A percentile compares a stretch with the other conserved stretches of the same genome.
Evolutionary conservation across 2,113 vertebrate species (phyloP).

Genomic region (Scopus umbretta): DNA sequence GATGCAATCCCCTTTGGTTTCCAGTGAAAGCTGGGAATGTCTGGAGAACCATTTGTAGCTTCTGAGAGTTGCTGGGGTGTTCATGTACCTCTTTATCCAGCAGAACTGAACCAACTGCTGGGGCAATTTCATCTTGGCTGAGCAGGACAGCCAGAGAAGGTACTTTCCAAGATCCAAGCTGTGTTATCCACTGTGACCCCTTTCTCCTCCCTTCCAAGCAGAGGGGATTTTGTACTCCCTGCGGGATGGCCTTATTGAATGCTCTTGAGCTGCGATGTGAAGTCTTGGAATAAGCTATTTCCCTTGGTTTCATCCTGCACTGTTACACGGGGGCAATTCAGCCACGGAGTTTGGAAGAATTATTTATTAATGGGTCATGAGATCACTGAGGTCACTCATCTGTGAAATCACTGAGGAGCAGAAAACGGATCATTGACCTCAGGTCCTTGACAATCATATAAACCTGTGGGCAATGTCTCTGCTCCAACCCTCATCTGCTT

Average conservation of each 20-base stretch:
- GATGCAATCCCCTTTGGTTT: not conserved
- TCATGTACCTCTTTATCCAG: not conserved
- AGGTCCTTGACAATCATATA: slow-evolving; percentile 23
- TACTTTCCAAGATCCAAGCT: not conserved
- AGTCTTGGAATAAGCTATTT: not conserved
- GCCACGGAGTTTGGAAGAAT: not conserved
- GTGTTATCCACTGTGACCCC: not conserved
- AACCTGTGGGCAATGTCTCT: slow-evolving; percentile 2
- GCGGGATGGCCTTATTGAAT: not conserved
- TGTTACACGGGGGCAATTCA: not conserved
- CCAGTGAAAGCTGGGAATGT: not conserved
- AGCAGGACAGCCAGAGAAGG: not conserved
- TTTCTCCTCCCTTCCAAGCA: not conserved
- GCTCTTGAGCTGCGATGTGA: not conserved
- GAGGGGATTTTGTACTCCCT: not conserved
- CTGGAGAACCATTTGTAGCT: not conserved
- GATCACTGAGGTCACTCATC: slow-evolving; percentile 3
- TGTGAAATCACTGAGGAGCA: not conserved
- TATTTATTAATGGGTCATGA: slow-evolving; percentile 26
- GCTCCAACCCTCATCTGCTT: not conserved
- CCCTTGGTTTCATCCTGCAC: not conserved
- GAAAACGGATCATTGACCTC: not conserved
- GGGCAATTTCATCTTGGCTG: not conserved
- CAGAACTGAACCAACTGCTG: not conserved
- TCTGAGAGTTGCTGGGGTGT: not conserved